A percentile compares a stretch with the other conserved stretches of the same genome.
Conservation (phyloP, 2,888 invertebrate genomes). For the Tethea ocularis region DNA sequence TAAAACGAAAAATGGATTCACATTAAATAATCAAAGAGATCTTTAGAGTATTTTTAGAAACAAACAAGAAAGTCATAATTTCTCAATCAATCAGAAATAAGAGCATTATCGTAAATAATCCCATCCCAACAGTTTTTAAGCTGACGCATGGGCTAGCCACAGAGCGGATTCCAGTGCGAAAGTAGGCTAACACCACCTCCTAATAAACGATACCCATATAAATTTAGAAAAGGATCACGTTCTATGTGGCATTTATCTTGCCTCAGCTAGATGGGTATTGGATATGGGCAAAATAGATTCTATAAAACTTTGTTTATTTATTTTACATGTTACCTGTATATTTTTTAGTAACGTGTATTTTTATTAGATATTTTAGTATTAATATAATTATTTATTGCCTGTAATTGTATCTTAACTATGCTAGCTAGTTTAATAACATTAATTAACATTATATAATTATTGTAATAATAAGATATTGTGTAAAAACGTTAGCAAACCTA, state of each 20-base stretch:
- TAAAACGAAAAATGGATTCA: too few relatives aligned
- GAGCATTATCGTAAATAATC: neutral
- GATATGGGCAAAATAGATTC: constrained; percentile 34
- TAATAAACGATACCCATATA: constrained; percentile 40
- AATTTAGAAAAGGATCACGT: constrained; percentile 41
- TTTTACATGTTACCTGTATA: too few relatives aligned
- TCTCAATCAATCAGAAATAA: neutral
- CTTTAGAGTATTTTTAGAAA: neutral
- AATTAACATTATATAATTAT: too few relatives aligned
- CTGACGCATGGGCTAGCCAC: neutral
- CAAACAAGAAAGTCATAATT: neutral
- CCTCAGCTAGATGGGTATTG: constrained; percentile 26
- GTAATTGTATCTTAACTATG: too few relatives aligned
- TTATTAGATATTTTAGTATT: too few relatives aligned
- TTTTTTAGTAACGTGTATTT: too few relatives aligned
- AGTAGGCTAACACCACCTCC: constrained; percentile 14
- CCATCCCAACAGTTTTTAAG: constrained; percentile 2
- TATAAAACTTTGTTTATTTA: constrained; percentile 30
- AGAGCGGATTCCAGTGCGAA: neutral
- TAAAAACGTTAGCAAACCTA: too few relatives aligned
- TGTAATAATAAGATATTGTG: too few relatives aligned
- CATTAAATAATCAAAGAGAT: too few relatives aligned
- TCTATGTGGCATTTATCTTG: constrained; percentile 35
- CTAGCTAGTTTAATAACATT: too few relatives aligned
- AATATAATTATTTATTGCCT: too few relatives aligned